Conservation (phyloP, 2,888 invertebrate species). For the Xestia c-nigrum region DNA sequence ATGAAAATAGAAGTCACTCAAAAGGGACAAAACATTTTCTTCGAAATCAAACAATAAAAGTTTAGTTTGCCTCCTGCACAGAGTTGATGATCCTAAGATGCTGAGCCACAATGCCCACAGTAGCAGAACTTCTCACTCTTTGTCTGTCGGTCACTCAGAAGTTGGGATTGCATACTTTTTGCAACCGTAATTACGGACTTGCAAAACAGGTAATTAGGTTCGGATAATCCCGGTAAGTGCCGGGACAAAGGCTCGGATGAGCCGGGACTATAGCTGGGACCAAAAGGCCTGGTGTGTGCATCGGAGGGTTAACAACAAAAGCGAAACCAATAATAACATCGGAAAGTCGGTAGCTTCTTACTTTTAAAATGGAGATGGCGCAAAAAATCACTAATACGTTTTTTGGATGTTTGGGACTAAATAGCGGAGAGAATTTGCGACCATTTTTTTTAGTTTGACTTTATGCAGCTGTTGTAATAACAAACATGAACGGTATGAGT, state of each 20-base stretch:
- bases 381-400: constrained; percentile 79
- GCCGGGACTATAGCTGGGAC: constrained; percentile 75
- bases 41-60: constrained; percentile 53
- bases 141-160: constrained; percentile 80
- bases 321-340: constrained; percentile 85
- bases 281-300: constrained; percentile 80
- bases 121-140: constrained; percentile 70
- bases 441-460: constrained; percentile 69
- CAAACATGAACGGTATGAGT: constrained; percentile 66
- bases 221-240: constrained; percentile 86
- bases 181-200: constrained; percentile 81
- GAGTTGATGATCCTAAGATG: constrained; percentile 31
- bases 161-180: constrained; percentile 79
- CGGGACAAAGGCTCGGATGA: constrained; percentile 82
- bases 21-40: constrained; percentile 40
- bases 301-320: constrained; percentile 82
- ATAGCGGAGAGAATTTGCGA: constrained; percentile 69
- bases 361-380: constrained; percentile 79
- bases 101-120: constrained; percentile 70
- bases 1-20: constrained; percentile 46
- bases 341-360: constrained; percentile 90
- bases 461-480: constrained; percentile 75
- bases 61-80: constrained; percentile 70
- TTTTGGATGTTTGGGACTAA: constrained; percentile 70
- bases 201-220: constrained; percentile 88